Conservation (phyloP, 1,140 invertebrate species). For the Ceratoteleas bidentatus region DNA sequence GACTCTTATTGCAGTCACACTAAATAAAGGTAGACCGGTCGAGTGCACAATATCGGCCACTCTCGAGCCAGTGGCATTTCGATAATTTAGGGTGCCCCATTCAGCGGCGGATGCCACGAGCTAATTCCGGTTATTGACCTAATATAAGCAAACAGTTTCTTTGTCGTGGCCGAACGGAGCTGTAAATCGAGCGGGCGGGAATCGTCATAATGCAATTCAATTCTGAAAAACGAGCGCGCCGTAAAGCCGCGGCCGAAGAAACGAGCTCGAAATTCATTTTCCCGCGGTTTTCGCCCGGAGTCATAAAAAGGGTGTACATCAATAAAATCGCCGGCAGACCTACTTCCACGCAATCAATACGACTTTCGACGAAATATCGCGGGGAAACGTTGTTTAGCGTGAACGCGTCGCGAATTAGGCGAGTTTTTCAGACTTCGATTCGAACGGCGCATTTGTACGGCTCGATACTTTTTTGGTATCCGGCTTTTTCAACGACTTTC, state of each 20-base stretch:
- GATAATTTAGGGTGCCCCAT: constrained; percentile 41
- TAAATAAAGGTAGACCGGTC: constrained; percentile 17
- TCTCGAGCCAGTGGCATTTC: constrained; percentile 18
- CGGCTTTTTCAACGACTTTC: too few relatives aligned
- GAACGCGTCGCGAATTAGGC: too few relatives aligned
- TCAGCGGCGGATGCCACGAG: constrained; percentile 26
- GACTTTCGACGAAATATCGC: constrained; percentile 35
- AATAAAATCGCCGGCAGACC: constrained; percentile 48
- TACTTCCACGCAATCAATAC: constrained; percentile 47
- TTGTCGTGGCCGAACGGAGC: constrained; percentile 23
- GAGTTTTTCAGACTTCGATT: too few relatives aligned
- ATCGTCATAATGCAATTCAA: constrained; percentile 49
- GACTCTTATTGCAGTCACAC: neutral
- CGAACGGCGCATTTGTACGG: too few relatives aligned
- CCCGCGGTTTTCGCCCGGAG: constrained; percentile 24
- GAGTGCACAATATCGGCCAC: constrained; percentile 25
- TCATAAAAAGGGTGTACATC: constrained; percentile 46
- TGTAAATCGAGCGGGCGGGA: constrained; percentile 47
- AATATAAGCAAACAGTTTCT: constrained; percentile 58
- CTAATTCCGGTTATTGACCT: constrained; percentile 51
- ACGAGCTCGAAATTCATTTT: constrained; percentile 25
- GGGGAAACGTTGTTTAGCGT: constrained; percentile 34
- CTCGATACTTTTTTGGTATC: too few relatives aligned
- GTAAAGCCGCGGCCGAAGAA: constrained; percentile 7
- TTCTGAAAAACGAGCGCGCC: constrained; percentile 32